Conservation (phyloP, 2,888 invertebrate genomes). For the Tuberolachnus salignus region DNA sequence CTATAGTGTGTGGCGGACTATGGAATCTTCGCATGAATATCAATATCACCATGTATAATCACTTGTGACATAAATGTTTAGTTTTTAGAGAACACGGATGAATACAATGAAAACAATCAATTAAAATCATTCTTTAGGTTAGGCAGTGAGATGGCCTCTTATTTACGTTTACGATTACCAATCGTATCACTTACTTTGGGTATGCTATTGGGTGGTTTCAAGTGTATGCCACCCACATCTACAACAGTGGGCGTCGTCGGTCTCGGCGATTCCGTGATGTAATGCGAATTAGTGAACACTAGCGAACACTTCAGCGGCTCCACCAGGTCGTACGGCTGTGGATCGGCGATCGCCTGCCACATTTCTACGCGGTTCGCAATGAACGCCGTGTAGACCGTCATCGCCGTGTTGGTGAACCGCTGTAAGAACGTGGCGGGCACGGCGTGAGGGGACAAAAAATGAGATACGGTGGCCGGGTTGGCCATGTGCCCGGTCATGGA, state of each 20-base stretch:
- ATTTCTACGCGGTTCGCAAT: no score
- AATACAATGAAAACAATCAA: no score
- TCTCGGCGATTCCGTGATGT: not conserved
- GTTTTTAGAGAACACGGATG: no score
- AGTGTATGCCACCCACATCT: not conserved
- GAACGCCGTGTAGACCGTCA: no score
- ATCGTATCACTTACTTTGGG: not conserved
- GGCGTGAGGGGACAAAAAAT: not conserved
- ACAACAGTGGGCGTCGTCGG: not conserved
- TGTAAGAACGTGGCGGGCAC: not conserved
- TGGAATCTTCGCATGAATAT: no score
- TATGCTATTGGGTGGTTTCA: not conserved
- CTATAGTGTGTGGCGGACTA: no score
- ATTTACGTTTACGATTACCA: no score
- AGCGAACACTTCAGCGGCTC: not conserved
- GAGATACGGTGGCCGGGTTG: not conserved
- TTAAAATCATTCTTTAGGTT: no score
- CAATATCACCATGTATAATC: no score
- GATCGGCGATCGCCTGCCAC: not conserved
- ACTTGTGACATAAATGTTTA: no score
- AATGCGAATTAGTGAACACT: not conserved
- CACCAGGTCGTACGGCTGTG: not conserved
- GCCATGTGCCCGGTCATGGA: not conserved
- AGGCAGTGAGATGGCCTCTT: no score
- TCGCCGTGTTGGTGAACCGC: not conserved